Evolutionary conservation across 2,113 vertebrate species (phyloP).

Genomic region (Mugil cephalus): DNA sequence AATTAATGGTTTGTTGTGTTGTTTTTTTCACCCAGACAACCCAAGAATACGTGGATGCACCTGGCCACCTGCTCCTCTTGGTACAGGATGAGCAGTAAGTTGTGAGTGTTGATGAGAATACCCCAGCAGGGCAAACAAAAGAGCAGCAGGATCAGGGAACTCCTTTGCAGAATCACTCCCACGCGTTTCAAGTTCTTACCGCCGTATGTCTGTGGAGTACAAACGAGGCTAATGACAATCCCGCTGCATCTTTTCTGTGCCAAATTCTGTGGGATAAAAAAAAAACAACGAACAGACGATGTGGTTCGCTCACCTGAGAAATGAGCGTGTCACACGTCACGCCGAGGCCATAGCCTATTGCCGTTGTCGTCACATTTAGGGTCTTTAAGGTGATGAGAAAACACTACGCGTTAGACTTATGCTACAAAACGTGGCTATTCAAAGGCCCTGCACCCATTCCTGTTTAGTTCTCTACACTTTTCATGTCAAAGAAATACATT

Average conservation of each 20-base stretch:
- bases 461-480: too few relatives aligned
- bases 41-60: constrained; percentile 72
- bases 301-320: constrained; percentile 89
- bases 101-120: constrained; percentile 89
- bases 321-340: constrained; percentile 93
- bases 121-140: constrained; percentile 95
- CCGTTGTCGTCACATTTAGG: constrained; percentile 86
- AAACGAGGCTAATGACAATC: neutral
- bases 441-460: too few relatives aligned
- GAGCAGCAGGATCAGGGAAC: constrained; percentile 88
- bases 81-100: constrained; percentile 84
- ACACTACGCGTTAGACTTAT: too few relatives aligned
- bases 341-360: constrained; percentile 88
- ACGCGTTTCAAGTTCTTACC: constrained; percentile 91
- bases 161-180: constrained; percentile 91
- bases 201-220: constrained; percentile 87
- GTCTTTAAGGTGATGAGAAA: constrained; percentile 77
- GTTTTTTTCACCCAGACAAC: neutral
- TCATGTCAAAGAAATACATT: neutral
- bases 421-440: too few relatives aligned
- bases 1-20: neutral
- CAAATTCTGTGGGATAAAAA: neutral
- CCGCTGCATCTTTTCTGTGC: neutral
- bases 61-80: constrained; percentile 90
- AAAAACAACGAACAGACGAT: neutral